Conservation (phyloP, 2,888 invertebrate species). For the Tillus elongatus region DNA sequence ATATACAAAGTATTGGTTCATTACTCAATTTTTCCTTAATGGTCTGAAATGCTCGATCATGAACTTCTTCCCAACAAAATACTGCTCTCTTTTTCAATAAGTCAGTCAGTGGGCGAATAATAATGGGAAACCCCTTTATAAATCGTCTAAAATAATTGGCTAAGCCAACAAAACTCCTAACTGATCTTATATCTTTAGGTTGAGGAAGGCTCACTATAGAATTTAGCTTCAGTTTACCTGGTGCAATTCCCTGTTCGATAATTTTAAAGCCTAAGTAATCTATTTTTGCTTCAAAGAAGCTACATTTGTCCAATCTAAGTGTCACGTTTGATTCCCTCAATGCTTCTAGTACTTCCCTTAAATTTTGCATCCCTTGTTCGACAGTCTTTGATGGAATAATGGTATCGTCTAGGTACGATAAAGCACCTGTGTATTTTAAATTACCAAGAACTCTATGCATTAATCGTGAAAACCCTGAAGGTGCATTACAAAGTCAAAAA, state of each 20-base stretch:
- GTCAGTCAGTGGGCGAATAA: neutral
- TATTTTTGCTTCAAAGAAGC: slow-evolving; percentile 11
- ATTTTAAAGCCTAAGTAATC: slow-evolving; percentile 14
- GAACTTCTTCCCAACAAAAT: slow-evolving; percentile 1
- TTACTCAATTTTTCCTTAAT: slow-evolving; percentile 8
- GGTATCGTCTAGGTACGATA: neutral
- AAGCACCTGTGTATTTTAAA: neutral
- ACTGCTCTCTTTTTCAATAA: slow-evolving; percentile 2
- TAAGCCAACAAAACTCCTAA: slow-evolving; percentile 14
- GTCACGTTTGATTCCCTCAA: slow-evolving; percentile 6
- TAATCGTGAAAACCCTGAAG: slow-evolving; percentile 5
- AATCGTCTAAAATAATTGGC: slow-evolving; percentile 15
- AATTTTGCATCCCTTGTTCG: neutral
- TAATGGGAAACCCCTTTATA: slow-evolving; percentile 6
- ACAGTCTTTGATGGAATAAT: neutral
- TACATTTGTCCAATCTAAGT: slow-evolving; percentile 9
- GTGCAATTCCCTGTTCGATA: slow-evolving; percentile 9
- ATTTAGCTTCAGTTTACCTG: slow-evolving; percentile 8
- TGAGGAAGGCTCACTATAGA: slow-evolving; percentile 8
- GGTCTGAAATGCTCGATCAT: slow-evolving; percentile 4
- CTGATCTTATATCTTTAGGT: slow-evolving; percentile 8
- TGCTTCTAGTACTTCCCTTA: slow-evolving; percentile 3
- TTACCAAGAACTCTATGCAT: slow-evolving; percentile 4
- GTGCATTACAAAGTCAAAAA: slow-evolving; percentile 11
- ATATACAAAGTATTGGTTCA: slow-evolving; percentile 11